A percentile compares a stretch with the other conserved stretches of the same genome.
phyloP scores from a whole-genome alignment of 1,140 invertebrate species.

The Drosophila santomea region DNA sequence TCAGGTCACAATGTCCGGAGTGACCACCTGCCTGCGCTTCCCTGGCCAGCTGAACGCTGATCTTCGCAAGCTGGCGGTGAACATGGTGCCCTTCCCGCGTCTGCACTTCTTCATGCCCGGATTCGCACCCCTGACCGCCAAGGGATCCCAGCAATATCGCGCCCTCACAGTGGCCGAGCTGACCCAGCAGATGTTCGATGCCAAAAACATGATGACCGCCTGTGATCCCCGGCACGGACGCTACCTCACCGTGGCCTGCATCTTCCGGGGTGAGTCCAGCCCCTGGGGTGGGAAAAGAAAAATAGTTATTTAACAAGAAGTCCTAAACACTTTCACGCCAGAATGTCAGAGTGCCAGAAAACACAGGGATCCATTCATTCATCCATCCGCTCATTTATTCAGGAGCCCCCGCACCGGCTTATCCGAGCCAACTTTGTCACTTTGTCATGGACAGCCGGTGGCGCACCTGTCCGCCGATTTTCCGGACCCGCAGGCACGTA shows the following conservation, averaged over 20 bases:
- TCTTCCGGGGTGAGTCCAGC: conserved; percentile 91
- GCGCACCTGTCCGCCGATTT: conserved; percentile 50
- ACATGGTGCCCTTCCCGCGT: conserved; percentile 98
- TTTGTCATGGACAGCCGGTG: conserved; percentile 69
- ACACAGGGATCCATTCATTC: conserved; percentile 49
- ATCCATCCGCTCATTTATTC: conserved; percentile 51
- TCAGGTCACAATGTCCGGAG: conserved; percentile 92
- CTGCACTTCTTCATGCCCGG: conserved; percentile 99
- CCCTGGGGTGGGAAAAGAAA: conserved; percentile 45
- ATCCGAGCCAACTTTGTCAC: conserved; percentile 72
- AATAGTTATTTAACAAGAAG: conserved; percentile 80
- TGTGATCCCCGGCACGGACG: conserved; percentile 96
- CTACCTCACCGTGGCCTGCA: conserved; percentile 96
- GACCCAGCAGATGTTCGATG: conserved; percentile 96
- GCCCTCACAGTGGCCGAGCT: conserved; percentile 95
- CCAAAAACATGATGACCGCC: conserved; percentile 98
- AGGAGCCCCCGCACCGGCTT: conserved; percentile 42
- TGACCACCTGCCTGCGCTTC: conserved; percentile 94
- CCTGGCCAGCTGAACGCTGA: conserved; percentile 95
- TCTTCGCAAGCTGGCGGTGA: conserved; percentile 97
- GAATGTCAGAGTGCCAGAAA: conserved; percentile 7
- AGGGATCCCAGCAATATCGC: conserved; percentile 93
- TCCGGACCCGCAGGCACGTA: conserved; percentile 59
- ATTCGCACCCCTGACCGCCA: conserved; percentile 96
- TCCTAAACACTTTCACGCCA: conserved; percentile 55